These are phyloP conservation scores for Nipponia nippon DNA, from an alignment of 2,113 vertebrate species.

Conservation along the genomic window DNA sequence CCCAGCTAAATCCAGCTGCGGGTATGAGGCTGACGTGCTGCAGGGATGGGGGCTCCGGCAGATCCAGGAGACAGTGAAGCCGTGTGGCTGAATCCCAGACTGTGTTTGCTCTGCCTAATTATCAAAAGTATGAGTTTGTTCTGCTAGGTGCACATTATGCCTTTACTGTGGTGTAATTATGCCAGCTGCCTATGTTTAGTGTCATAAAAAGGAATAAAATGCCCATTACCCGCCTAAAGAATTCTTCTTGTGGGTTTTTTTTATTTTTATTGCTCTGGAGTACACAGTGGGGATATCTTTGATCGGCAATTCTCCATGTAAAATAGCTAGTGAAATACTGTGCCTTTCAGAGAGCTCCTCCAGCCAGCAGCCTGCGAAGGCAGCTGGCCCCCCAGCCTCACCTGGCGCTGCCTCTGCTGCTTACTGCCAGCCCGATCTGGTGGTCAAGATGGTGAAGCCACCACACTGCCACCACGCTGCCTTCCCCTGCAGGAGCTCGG, in stretches of 20 bases:
- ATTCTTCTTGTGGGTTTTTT: slow-evolving; percentile 79
- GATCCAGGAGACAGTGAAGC: slow-evolving; percentile 52
- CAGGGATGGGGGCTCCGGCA: not conserved
- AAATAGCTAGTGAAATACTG: slow-evolving; percentile 64
- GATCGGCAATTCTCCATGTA: slow-evolving; percentile 63
- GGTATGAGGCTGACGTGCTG: not conserved
- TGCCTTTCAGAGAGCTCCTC: slow-evolving; percentile 32
- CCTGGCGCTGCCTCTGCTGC: slow-evolving; percentile 4
- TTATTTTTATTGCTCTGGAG: slow-evolving; percentile 82
- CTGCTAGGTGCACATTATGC: slow-evolving; percentile 85
- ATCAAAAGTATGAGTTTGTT: slow-evolving; percentile 83
- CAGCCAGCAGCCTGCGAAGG: slow-evolving; percentile 45
- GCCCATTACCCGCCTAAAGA: slow-evolving; percentile 82
- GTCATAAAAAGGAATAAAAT: slow-evolving; percentile 88
- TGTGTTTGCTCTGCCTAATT: slow-evolving; percentile 86
- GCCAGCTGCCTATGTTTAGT: slow-evolving; percentile 84
- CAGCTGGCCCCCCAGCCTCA: slow-evolving; percentile 13
- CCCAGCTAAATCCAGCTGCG: not conserved
- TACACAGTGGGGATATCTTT: slow-evolving; percentile 70
- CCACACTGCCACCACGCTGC: not conserved
- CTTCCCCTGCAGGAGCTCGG: rapidly evolving
- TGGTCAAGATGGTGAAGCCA: not conserved
- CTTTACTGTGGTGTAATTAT: slow-evolving; percentile 86
- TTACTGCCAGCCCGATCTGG: not conserved
- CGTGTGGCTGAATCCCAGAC: slow-evolving; percentile 67